A percentile compares a stretch with the other conserved stretches of the same genome.
phyloP scores from a whole-genome alignment of 2,888 invertebrate genomes.

The Hypsopygia costalis region DNA sequence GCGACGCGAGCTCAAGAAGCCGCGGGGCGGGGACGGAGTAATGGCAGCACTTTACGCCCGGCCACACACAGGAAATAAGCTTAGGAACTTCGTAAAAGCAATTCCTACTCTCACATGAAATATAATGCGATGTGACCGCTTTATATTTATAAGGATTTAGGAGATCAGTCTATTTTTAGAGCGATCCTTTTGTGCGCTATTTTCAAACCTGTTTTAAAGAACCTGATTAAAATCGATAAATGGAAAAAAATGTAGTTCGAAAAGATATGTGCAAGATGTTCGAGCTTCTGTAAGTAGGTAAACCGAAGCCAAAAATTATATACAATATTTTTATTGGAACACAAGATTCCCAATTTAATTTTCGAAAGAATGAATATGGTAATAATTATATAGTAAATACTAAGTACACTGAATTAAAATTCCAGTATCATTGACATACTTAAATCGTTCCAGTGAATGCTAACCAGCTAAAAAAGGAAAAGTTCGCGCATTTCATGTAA shows the following conservation, averaged over 20 bases:
- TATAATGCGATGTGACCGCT: constrained; percentile 73
- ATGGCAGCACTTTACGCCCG: constrained; percentile 76
- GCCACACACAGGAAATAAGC: constrained; percentile 77
- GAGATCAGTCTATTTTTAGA: constrained; percentile 54
- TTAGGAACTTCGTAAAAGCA: constrained; percentile 79
- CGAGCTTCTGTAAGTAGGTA: too few relatives aligned
- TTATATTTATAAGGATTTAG: constrained; percentile 76
- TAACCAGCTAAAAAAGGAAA: constrained; percentile 1
- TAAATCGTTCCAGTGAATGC: constrained; percentile 4
- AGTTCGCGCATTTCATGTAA: neutral
- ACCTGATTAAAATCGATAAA: constrained; percentile 15
- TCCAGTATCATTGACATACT: constrained; percentile 3
- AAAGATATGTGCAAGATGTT: too few relatives aligned
- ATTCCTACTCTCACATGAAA: constrained; percentile 74
- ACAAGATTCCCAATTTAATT: too few relatives aligned
- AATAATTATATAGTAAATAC: neutral
- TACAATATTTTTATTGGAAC: too few relatives aligned
- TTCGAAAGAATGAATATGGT: neutral
- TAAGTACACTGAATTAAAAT: constrained; percentile 1
- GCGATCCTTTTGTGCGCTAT: constrained; percentile 31
- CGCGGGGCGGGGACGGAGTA: constrained; percentile 40
- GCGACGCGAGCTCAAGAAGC: constrained; percentile 12
- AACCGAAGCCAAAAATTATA: too few relatives aligned
- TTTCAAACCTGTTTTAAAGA: constrained; percentile 15
- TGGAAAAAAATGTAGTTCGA: too few relatives aligned